A percentile compares a stretch with the other conserved stretches of the same genome.
phyloP scores from a whole-genome alignment of 2,797 vertebrate genomes.

The Lacerta bilineata region DNA sequence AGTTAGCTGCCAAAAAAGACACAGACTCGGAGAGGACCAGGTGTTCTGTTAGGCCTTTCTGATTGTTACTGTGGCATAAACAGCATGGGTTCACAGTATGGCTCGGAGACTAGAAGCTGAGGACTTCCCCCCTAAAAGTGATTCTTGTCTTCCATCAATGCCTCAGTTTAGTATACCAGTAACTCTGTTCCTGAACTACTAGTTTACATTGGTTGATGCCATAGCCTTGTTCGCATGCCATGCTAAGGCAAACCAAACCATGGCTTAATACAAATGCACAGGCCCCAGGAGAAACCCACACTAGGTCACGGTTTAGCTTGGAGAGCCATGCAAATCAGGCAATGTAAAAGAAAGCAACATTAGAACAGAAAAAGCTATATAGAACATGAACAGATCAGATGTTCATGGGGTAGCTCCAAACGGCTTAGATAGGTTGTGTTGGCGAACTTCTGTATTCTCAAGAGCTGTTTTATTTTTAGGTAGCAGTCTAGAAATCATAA shows the following conservation, averaged over 20 bases:
- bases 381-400: background rate
- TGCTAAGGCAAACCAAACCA: too few relatives aligned
- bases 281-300: too few relatives aligned
- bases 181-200: constrained; percentile 23
- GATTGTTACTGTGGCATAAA: constrained; percentile 92
- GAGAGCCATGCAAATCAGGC: too few relatives aligned
- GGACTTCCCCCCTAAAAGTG: constrained; percentile 84
- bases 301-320: too few relatives aligned
- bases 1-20: constrained; percentile 92
- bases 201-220: background rate
- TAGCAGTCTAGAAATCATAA: too few relatives aligned
- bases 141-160: constrained; percentile 72
- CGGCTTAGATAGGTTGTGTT: background rate
- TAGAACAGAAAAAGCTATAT: background rate
- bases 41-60: constrained; percentile 88
- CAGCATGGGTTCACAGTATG: constrained; percentile 90
- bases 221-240: too few relatives aligned
- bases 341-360: rapidly evolving
- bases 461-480: background rate
- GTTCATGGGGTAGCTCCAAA: background rate
- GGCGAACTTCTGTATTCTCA: background rate
- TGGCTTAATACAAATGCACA: too few relatives aligned
- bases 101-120: constrained; percentile 87
- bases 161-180: constrained; percentile 27
- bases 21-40: constrained; percentile 87